These are phyloP conservation scores for Criorhina ranunculi DNA, from an alignment of 2,888 invertebrate species.

Conservation along the genomic window DNA sequence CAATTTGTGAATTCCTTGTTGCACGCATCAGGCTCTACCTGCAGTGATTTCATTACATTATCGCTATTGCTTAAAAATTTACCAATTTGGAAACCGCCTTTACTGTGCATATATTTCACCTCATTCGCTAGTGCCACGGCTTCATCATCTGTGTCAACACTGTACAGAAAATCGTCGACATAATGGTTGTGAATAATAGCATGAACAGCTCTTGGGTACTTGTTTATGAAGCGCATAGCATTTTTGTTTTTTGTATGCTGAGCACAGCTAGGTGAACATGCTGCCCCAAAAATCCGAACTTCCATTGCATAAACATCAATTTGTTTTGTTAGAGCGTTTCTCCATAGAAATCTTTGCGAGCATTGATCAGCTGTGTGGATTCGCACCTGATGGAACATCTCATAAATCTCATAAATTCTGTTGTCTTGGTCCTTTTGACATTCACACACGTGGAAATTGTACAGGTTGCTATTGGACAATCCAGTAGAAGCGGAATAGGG, in stretches of 20 bases:
- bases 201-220: background rate
- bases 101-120: too few relatives aligned
- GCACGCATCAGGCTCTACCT: background rate
- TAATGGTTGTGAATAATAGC: background rate
- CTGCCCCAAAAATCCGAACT: background rate
- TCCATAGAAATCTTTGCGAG: background rate
- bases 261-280: background rate
- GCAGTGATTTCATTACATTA: background rate
- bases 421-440: background rate
- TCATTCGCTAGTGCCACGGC: too few relatives aligned
- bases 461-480: too few relatives aligned
- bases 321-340: background rate
- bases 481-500: background rate
- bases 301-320: background rate
- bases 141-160: background rate
- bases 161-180: conserved; percentile 10
- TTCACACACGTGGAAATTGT: too few relatives aligned
- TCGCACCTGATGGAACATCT: background rate
- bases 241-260: conserved; percentile 14
- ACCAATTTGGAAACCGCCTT: too few relatives aligned
- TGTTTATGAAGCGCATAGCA: background rate
- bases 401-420: too few relatives aligned
- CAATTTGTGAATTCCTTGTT: background rate
- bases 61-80: too few relatives aligned
- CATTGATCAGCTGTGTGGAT: background rate